phyloP scores from a whole-genome alignment of 2,797 vertebrate genomes.

The Gallirallus australis region DNA sequence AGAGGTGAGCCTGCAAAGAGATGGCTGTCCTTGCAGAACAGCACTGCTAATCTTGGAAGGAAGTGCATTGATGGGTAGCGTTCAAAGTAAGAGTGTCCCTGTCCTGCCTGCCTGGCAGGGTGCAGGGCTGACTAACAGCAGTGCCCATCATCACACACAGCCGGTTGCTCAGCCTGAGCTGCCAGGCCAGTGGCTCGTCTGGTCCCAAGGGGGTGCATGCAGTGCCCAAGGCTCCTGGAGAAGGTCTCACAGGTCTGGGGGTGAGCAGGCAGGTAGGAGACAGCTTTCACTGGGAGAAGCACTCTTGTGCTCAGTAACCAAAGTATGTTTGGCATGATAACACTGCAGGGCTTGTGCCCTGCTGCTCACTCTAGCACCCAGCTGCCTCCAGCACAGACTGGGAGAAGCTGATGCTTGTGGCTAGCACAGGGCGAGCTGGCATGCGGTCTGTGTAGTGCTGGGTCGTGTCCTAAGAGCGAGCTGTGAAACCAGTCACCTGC shows the following conservation, averaged over 20 bases:
- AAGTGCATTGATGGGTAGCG: rapidly evolving
- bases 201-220: rapidly evolving
- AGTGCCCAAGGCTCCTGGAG: not conserved
- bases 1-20: not conserved
- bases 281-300: not conserved
- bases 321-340: not conserved
- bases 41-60: not conserved
- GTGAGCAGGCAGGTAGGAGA: not conserved
- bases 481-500: not conserved
- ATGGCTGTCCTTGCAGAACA: not conserved
- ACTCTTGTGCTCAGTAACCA: not conserved
- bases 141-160: rapidly evolving
- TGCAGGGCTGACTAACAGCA: rapidly evolving
- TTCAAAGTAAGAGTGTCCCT: rapidly evolving
- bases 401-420: too few species aligned
- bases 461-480: not conserved
- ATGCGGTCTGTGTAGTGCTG: too few species aligned
- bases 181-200: not conserved
- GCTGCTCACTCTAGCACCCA: rapidly evolving
- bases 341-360: not conserved
- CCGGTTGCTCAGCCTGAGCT: not conserved
- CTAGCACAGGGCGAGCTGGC: not conserved
- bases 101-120: not conserved
- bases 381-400: not conserved
- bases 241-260: not conserved